These are phyloP conservation scores for Yponomeuta evonymella DNA, from an alignment of 2,888 invertebrate genomes.

Conservation along the genomic window DNA sequence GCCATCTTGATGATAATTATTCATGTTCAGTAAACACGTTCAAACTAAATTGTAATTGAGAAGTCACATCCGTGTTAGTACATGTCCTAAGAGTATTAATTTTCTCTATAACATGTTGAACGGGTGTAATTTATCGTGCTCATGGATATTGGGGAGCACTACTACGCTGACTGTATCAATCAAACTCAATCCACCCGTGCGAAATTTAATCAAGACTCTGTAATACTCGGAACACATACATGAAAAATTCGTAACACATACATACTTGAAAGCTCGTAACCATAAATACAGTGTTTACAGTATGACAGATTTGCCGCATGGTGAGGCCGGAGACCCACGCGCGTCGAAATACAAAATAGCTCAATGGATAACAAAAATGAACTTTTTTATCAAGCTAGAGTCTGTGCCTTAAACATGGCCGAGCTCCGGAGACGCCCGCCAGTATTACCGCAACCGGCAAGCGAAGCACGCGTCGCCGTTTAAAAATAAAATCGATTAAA, in stretches of 20 bases:
- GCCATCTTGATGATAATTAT: no score
- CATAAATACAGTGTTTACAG: neutral
- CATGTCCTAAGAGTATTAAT: no score
- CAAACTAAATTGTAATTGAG: no score
- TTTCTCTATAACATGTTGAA: no score
- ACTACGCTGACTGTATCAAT: no score
- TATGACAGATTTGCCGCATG: neutral
- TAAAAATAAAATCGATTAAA: slow-evolving; percentile 21
- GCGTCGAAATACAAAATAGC: slow-evolving; percentile 31
- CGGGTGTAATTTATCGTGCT: no score
- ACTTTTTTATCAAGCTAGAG: slow-evolving; percentile 51
- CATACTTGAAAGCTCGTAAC: neutral
- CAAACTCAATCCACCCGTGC: no score
- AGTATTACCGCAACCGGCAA: slow-evolving; percentile 59
- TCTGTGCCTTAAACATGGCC: slow-evolving; percentile 66
- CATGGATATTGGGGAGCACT: no score
- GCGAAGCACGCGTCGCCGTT: slow-evolving; percentile 50
- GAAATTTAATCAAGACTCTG: no score
- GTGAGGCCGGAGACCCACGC: slow-evolving; percentile 8
- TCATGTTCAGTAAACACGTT: no score
- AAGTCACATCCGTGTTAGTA: no score
- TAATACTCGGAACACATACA: neutral
- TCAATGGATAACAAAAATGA: slow-evolving; percentile 31
- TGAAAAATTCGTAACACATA: neutral
- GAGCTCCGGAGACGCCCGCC: slow-evolving; percentile 44